Evolutionary conservation across 2,797 vertebrate genomes (phyloP).

Genomic region (Rhodeus uyekii): DNA sequence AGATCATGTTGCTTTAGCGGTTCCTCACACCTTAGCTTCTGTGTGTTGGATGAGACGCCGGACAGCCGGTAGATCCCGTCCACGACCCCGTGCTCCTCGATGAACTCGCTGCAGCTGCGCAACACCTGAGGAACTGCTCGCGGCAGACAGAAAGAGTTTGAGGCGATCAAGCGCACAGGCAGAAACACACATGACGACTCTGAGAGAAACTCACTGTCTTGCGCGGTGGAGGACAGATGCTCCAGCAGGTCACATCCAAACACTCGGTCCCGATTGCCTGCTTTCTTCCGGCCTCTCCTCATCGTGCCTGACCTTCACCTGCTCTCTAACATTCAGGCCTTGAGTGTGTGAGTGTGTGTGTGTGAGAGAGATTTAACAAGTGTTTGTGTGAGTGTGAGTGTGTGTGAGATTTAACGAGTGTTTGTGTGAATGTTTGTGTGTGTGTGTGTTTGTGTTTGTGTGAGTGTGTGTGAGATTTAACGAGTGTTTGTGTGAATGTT

Average conservation of each 20-base stretch:
- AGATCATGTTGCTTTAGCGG: too few species aligned
- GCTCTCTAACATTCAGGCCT: slow-evolving; percentile 48
- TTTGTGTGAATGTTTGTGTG: slow-evolving; percentile 25
- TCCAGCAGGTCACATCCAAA: slow-evolving; percentile 91
- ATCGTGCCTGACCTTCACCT: slow-evolving; percentile 64
- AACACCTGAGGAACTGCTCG: slow-evolving; percentile 88
- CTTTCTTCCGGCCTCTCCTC: slow-evolving; percentile 83
- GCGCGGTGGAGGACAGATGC: slow-evolving; percentile 79
- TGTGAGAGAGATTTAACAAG: too few species aligned
- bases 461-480: slow-evolving; percentile 14
- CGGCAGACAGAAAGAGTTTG: neutral
- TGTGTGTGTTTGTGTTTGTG: neutral
- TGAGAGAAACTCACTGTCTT: slow-evolving; percentile 80
- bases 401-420: slow-evolving; percentile 7
- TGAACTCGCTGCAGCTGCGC: slow-evolving; percentile 86
- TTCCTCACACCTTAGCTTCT: slow-evolving; percentile 87
- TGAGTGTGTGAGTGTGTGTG: slow-evolving; percentile 28
- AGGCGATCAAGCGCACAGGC: too few species aligned
- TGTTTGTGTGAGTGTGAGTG: neutral
- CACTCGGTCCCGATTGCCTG: slow-evolving; percentile 83
- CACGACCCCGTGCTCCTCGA: slow-evolving; percentile 88
- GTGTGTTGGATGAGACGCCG: slow-evolving; percentile 93
- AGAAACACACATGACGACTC: neutral
- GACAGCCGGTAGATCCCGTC: slow-evolving; percentile 95
- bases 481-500: slow-evolving; percentile 10